Evolutionary conservation across 2,888 invertebrate species (phyloP), one percentile per base, ranked within the genome.

Genomic region (Myopa testacea): DNA sequence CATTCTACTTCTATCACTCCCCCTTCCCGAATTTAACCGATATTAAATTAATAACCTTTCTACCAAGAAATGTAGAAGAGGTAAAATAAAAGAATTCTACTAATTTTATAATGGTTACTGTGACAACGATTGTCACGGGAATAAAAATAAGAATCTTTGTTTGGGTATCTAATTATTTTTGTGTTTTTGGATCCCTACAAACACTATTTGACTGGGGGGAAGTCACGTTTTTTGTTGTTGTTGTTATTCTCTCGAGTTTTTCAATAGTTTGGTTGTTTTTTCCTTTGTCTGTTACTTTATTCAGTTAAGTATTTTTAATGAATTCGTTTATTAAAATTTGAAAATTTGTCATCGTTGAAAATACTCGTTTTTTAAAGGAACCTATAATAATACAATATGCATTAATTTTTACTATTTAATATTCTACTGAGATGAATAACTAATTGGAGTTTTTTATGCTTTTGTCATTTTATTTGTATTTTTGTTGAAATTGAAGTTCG

Each of bases 221-320:
- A 80, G 78, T 80, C 79, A 80, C 79, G 79, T 80, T 58, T 58
- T 4, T 60, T 65, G 45, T 45, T 45, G 10, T 45, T 45, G 6
- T 45, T 37, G 12, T 69, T 38, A 50, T 69, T 69, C 34, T 16
- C 19, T 62, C 34, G 55, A 55, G 70, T 71, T 72, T 58, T 45
- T 71, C 67, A 72, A 77, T 38, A 55, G 8, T 37, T 72, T 72
- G 12, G 12, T 12, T 60, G 0, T 55, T 65, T n/a, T 62, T 19
- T 26, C 26, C 38, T 14, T 37, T n/a, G 40, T 3, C 26, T 55
- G 7, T 55, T 55, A 40, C n/a, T 7, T 55, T 58, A 26, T 69
- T 52, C n/a, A 62, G 26, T 4, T 16, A 40, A 58, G 55, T 72
- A 60, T 67, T 72, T 58, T 65, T 65, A 74, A 74, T 74, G 45